A percentile compares a stretch with the other conserved stretches of the same genome.
phyloP scores from a whole-genome alignment of 2,888 invertebrate genomes.

The Erebia epiphron region DNA sequence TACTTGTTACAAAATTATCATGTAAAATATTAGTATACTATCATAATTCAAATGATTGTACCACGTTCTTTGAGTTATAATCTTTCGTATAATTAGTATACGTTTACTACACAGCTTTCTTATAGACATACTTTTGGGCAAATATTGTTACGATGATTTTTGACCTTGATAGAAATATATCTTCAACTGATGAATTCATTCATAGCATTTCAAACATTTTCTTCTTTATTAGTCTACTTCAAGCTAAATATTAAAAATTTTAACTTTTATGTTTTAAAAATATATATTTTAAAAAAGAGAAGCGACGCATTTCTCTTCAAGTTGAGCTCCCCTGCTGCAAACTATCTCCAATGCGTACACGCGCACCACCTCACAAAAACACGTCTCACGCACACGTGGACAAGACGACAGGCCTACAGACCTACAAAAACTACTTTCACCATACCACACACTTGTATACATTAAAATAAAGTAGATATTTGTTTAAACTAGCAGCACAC shows the following conservation, averaged over 20 bases:
- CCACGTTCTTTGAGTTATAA: no score
- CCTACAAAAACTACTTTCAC: conserved; percentile 75
- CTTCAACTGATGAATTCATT: no score
- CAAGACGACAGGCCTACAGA: conserved; percentile 72
- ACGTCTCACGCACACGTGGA: conserved; percentile 58
- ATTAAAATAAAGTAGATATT: conserved; percentile 51
- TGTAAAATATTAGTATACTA: neutral
- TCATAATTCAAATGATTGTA: no score
- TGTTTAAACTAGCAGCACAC: conserved; percentile 37
- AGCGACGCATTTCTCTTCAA: conserved; percentile 74
- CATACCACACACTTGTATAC: conserved; percentile 39
- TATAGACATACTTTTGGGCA: no score
- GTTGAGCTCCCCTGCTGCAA: conserved; percentile 62
- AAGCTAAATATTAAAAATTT: neutral
- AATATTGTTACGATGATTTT: no score
- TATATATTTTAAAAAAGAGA: conserved; percentile 1
- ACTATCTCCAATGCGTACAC: conserved; percentile 79
- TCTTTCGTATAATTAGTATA: no score
- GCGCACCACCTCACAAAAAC: conserved; percentile 57
- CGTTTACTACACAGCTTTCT: no score
- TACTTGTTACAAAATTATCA: no score
- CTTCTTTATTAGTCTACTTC: neutral
- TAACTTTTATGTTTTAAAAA: neutral
- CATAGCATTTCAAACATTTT: no score
- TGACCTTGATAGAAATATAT: no score